Evolutionary conservation across 2,888 invertebrate species (phyloP).

Genomic region (Kuschelorhynchus macadamiae): DNA sequence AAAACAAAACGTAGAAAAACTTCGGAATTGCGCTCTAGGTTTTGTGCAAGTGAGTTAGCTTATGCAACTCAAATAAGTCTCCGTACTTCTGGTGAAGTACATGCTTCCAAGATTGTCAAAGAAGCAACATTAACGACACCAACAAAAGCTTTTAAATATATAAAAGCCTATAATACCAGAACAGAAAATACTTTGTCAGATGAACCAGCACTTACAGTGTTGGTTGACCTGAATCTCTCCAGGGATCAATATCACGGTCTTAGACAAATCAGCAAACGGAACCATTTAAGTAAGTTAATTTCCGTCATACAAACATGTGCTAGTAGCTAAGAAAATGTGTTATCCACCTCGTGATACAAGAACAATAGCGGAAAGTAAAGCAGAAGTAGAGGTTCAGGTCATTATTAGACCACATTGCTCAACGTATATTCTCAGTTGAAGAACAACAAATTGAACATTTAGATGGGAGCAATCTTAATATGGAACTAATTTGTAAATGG

Average conservation of each 20-base stretch:
- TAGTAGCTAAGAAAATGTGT: conserved; percentile 22
- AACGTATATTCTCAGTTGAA: conserved; percentile 17
- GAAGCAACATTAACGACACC: conserved; percentile 12
- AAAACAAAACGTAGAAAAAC: conserved; percentile 5
- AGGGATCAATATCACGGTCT: conserved; percentile 17
- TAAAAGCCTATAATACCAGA: not conserved
- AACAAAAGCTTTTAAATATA: conserved; percentile 21
- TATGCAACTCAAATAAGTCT: conserved; percentile 12
- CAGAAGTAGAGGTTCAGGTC: conserved; percentile 19
- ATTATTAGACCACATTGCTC: conserved; percentile 20
- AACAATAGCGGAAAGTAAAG: conserved; percentile 13
- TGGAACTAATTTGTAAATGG: too few relatives aligned
- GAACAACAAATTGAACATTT: conserved; percentile 1
- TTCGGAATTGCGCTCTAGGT: not conserved
- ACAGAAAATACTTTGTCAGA: conserved; percentile 6
- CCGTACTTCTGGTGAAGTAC: not conserved
- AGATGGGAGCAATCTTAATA: too few relatives aligned
- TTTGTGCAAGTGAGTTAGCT: not conserved
- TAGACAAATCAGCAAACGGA: conserved; percentile 13
- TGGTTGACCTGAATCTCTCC: conserved; percentile 4
- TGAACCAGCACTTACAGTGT: conserved; percentile 19
- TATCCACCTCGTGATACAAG: conserved; percentile 8
- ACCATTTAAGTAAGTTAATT: conserved; percentile 11
- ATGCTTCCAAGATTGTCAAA: conserved; percentile 19
- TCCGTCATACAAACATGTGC: conserved; percentile 13